Evolutionary conservation across 2,113 vertebrate species (phyloP), one percentile per base, ranked within the genome.

Genomic region (Jaculus jaculus): DNA sequence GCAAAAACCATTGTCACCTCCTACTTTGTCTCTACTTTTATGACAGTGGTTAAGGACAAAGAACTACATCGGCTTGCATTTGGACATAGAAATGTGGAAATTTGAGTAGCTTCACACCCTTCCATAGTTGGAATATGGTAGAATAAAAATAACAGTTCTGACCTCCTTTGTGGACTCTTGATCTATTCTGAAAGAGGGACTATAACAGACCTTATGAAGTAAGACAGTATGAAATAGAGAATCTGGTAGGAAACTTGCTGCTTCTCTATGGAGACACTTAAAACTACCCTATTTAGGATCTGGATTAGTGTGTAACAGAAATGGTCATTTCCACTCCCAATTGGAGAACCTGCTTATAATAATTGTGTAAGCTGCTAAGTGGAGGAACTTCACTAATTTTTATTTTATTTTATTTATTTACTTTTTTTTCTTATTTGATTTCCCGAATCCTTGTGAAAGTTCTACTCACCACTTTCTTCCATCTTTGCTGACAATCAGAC

Each of bases 211-310:
- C 1, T 18, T n/a, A 12, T 54, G 54, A 37, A 32, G 34, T 6
- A 87, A 84, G 8, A 69, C 8, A 26, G 73, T 37, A 23, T 42
- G 9, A 93, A 79, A 16, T 79, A 18, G 8, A 90, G 37, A 87
- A 78, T 47, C 73, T 20, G 9, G 13, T 34, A 73, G 21, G 12
- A 32, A 79, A 84, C 6, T 81, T 54, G 23, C 0, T 65, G 6
- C 81, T 89, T 84, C 23, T 78, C n/a, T 75, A 11, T 87, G 32
- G n/a, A 89, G 54, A 78, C 13, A 39, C 61, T 42, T 63, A 94
- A 66, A 63, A 60, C 32, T 94, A 42, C 16, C 1, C 9, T 84
- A 47, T 23, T 84, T 87, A 87, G 2, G 37, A 81, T 81, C 47
- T n/a, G 7, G 24, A 81, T 26, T 85, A 61, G 32, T 71, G 12